Base-by-base conservation (phyloP, 1,140 invertebrate genomes). In the Hycleus cichorii region DNA sequence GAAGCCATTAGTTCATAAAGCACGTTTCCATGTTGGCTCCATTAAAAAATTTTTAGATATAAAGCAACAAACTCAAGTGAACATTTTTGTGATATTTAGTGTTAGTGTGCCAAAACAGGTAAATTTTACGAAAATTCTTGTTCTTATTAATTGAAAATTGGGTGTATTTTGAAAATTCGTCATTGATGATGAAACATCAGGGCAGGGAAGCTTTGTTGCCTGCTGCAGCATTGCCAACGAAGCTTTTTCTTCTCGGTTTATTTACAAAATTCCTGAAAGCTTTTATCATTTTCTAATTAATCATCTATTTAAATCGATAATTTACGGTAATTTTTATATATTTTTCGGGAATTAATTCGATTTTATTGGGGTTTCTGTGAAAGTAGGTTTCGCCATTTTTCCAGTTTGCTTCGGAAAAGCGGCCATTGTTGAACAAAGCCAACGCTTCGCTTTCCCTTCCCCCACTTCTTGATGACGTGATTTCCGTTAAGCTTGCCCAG, bases 101-200 rank as follows among this genome's bases (percentile, higher is more conserved):
- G 62, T 62, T 69, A 72, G 69, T 72, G 72, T 74, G 72, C 72
- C 72, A 74, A 74, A 74, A 70, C 68, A 72, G 71, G 72, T 74
- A 72, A 72, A 53, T 69, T 65, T 55, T 50, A 59, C 18, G 42
- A 50, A 42, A 12, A 5, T 50, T 58, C 57, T 63, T 18, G 3
- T 54, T 11, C 38, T 49, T 12, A 27, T 58, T 39, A 59, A 40
- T 55, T n/a, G 18, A 4, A 3, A 7, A 32, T 32, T 32, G 7
- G 4, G 4, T 5, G 32, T 32, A 32, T 32, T 32, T 32, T 32
- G 32, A 32, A 32, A 32, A 32, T 32, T 32, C 32, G 32, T 4
- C 7, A 32, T 32, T 4, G 7, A 32, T 32, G 32, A 32, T 32
- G 32, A 39, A 40, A 40, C 43, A 56, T 42, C 43, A 12, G 47